Conservation (phyloP, 1,140 invertebrate genomes). For the Condylostylus longicornis region DNA sequence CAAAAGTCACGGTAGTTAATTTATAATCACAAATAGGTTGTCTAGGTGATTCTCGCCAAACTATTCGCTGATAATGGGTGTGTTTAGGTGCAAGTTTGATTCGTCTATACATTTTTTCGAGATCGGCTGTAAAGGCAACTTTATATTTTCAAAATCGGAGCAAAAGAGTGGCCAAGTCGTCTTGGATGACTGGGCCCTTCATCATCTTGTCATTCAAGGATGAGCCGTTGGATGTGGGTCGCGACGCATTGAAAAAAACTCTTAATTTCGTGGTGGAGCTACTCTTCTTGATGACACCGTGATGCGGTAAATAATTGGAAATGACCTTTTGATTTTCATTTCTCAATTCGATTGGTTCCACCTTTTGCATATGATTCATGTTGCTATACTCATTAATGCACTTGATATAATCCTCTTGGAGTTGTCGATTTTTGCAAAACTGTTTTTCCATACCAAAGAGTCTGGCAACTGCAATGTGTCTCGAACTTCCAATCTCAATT, state of each 20-base stretch:
- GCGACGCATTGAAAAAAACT: slow-evolving; percentile 13
- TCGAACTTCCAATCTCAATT: too few species aligned
- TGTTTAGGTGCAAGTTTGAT: slow-evolving; percentile 14
- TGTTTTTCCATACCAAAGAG: too few species aligned
- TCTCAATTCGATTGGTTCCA: too few species aligned
- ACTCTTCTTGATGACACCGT: slow-evolving; percentile 12
- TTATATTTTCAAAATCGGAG: slow-evolving; percentile 5
- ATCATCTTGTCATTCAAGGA: slow-evolving; percentile 11
- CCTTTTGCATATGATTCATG: too few species aligned
- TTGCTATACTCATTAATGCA: too few species aligned
- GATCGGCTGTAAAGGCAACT: slow-evolving; percentile 16
- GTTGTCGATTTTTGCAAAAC: too few species aligned
- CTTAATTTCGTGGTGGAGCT: slow-evolving; percentile 11
- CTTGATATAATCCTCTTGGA: too few species aligned
- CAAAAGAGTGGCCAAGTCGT: not conserved
- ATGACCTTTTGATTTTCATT: too few species aligned
- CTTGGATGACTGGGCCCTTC: slow-evolving; percentile 7
- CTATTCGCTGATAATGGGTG: slow-evolving; percentile 17
- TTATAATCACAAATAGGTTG: not conserved
- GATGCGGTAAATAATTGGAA: slow-evolving; percentile 21
- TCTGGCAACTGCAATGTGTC: too few species aligned
- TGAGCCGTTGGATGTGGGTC: slow-evolving; percentile 6
- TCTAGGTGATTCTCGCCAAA: slow-evolving; percentile 12
- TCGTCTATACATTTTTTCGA: slow-evolving; percentile 23
- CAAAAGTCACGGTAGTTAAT: slow-evolving; percentile 4